A percentile compares a stretch with the other conserved stretches of the same genome.
phyloP scores from a whole-genome alignment of 92 coral and sea anemone species.

The Porites divaricata region DNA sequence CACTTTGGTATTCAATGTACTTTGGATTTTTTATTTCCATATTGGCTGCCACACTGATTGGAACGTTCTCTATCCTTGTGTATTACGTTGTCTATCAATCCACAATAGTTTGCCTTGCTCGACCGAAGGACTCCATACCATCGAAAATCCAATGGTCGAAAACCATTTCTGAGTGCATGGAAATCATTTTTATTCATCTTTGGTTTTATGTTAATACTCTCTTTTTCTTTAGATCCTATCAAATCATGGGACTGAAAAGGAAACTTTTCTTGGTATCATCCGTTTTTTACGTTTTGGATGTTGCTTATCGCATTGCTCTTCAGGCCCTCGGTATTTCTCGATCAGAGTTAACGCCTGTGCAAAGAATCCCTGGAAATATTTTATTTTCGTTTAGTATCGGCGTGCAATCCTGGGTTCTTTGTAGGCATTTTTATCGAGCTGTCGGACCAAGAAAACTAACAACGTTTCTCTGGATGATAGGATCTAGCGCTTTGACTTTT shows the following conservation, averaged over 20 bases:
- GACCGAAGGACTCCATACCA: not conserved
- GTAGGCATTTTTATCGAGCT: not conserved
- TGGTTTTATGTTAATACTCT: not conserved
- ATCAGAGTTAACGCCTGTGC: not conserved
- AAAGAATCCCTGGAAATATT: not conserved
- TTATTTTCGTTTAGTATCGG: not conserved
- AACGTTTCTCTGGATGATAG: not conserved
- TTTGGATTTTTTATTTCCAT: constrained; percentile 4
- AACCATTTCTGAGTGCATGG: not conserved
- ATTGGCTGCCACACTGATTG: not conserved
- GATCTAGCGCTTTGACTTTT: not conserved
- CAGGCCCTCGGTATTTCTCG: constrained; percentile 8
- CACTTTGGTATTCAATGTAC: not conserved
- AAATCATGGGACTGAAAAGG: not conserved
- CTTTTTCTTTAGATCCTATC: constrained; percentile 7
- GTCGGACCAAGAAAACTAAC: not conserved
- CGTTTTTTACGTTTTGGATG: constrained; percentile 1
- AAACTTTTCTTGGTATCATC: not conserved
- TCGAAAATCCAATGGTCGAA: not conserved
- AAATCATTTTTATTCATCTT: not conserved
- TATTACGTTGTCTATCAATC: not conserved
- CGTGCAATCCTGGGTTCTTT: not conserved
- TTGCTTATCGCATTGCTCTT: not conserved
- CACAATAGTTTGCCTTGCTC: not conserved
- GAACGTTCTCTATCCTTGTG: not conserved